Base-by-base conservation (phyloP, 53 echinoderm and acorn worm species). In the Luidia sarsii region DNA sequence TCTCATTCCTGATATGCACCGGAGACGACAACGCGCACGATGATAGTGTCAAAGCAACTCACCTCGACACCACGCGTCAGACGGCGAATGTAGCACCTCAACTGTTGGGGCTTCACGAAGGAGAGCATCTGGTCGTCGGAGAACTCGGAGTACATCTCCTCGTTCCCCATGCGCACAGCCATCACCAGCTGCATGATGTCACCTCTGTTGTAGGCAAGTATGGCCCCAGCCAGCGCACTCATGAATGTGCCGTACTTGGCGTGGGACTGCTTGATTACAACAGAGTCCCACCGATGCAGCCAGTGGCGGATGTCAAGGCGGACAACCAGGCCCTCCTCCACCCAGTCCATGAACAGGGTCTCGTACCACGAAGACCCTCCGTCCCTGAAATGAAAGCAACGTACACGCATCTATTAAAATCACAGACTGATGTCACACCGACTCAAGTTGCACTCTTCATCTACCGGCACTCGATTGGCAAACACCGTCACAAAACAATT, bases 211-310 rank as follows among this genome's bases (percentile, higher is more conserved):
- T 80, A 88, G 2, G 91, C 88, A 1, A 91, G 68, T 27, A 91
- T 65, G 11, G 92, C 88, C 39, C 92, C 85, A 37, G 91, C 87
- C 1, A 90, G 68, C 15, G 86, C 67, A 45, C 83, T 87, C 36
- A 88, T 88, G 61, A 88, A 91, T 0, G 21, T 16, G 14, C 86
- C 90, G 79, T 91, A 91, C 71, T 87, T n/a, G n/a, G n/a, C n/a
- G n/a, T n/a, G n/a, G n/a, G n/a, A n/a, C n/a, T n/a, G n/a, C n/a
- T 82, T 82, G 0, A 87, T 70, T 8, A 87, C 79, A n/a, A 83
- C 83, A 49, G 79, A 65, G 29, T 91, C 87, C 84, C 91, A 83
- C 28, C 91, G 70, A 16, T 87, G 87, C 15, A 87, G 65, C 80
- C 80, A 79, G 59, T 91, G 91, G 3, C 91, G 64, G 15, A 89